phyloP scores from a whole-genome alignment of 2,797 vertebrate genomes.

The Benthosema pterotum region DNA sequence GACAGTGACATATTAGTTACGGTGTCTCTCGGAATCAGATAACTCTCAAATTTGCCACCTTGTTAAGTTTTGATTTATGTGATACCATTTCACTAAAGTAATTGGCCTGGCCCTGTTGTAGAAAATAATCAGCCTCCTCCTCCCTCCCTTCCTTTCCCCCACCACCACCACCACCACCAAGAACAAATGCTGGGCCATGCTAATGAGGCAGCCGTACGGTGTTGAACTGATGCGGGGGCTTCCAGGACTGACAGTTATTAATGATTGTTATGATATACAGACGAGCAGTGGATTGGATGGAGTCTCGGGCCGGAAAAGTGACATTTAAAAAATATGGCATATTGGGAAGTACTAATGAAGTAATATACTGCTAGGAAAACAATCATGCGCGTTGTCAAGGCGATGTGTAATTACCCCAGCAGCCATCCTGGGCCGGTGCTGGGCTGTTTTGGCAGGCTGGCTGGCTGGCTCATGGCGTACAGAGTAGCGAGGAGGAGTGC shows the following conservation, averaged over 20 bases:
- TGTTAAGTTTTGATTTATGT: slow-evolving; percentile 96
- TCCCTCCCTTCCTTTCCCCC: too few species aligned
- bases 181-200: slow-evolving; percentile 92
- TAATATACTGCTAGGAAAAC: slow-evolving; percentile 94
- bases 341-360: slow-evolving; percentile 94
- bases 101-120: slow-evolving; percentile 95
- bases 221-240: slow-evolving; percentile 89
- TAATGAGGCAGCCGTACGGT: slow-evolving; percentile 89
- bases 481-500: too few species aligned
- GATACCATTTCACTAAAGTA: slow-evolving; percentile 94
- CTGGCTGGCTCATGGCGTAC: too few species aligned
- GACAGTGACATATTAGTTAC: slow-evolving; percentile 95
- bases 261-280: slow-evolving; percentile 95
- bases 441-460: slow-evolving; percentile 55
- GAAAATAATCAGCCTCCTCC: slow-evolving; percentile 92
- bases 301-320: slow-evolving; percentile 86
- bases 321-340: slow-evolving; percentile 93
- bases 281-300: slow-evolving; percentile 88
- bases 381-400: slow-evolving; percentile 92
- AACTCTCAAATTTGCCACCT: slow-evolving; percentile 95
- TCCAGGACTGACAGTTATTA: slow-evolving; percentile 93
- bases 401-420: slow-evolving; percentile 97
- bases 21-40: slow-evolving; percentile 94
- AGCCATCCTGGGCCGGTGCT: slow-evolving; percentile 85
- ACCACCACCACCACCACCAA: too few species aligned